phyloP scores from a whole-genome alignment of 2,797 vertebrate species.

The Sitta carolinensis region DNA sequence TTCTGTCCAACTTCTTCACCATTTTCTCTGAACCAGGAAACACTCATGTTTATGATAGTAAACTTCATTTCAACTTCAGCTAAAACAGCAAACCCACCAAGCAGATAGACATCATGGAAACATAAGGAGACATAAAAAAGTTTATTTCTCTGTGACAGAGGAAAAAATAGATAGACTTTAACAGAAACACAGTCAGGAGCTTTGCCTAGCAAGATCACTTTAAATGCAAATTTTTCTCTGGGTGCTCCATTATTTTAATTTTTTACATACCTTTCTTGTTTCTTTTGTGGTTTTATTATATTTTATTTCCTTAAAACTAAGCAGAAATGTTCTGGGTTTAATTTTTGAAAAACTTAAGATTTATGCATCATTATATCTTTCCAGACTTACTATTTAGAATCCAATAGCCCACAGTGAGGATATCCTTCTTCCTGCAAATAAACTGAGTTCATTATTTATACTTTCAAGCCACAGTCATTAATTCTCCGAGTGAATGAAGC shows the following conservation, averaged over 20 bases:
- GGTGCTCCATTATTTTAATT: neutral
- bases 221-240: neutral
- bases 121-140: neutral
- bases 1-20: neutral
- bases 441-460: neutral
- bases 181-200: neutral
- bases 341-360: neutral
- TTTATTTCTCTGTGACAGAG: neutral
- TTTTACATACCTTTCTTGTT: rapidly evolving
- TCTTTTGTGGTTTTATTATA: neutral
- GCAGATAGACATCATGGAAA: neutral
- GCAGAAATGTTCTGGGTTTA: neutral
- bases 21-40: neutral
- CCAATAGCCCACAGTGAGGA: neutral
- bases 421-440: neutral
- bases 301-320: neutral
- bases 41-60: neutral
- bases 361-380: neutral
- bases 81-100: neutral
- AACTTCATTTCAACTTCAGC: neutral
- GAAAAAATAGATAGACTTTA: neutral
- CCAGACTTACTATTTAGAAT: neutral
- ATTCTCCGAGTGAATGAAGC: neutral
- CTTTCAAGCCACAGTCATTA: neutral
- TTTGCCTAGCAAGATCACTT: neutral